A percentile compares a stretch with the other conserved stretches of the same genome.
Conservation (phyloP, 1,140 invertebrate genomes). For the Ceratina japonica region DNA sequence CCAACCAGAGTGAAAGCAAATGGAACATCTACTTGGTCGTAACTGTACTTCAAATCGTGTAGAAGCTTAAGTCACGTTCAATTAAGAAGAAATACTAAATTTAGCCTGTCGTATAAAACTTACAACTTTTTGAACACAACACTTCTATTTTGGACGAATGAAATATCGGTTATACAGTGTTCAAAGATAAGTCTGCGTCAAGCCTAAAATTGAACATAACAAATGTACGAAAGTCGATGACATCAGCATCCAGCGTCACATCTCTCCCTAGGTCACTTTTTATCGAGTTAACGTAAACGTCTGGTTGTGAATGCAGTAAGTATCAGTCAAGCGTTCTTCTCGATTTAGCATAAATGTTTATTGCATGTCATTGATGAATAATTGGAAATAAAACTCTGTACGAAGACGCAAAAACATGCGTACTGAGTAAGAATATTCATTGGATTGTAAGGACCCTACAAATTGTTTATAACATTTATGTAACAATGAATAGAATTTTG, state of each 20-base stretch:
- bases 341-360: not conserved
- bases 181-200: not conserved
- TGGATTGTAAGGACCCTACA: not conserved
- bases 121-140: not conserved
- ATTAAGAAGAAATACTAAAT: not conserved
- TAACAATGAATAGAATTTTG: not conserved
- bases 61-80: not conserved
- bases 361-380: not conserved
- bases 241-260: slow-evolving; percentile 60
- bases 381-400: not conserved
- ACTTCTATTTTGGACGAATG: not conserved
- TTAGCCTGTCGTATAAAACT: not conserved
- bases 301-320: not conserved
- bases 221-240: slow-evolving; percentile 59
- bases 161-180: not conserved
- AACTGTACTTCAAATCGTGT: slow-evolving; percentile 51
- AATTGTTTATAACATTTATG: not conserved
- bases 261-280: slow-evolving; percentile 18
- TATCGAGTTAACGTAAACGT: slow-evolving; percentile 7
- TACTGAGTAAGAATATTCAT: not conserved
- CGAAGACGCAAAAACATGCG: not conserved
- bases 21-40: slow-evolving; percentile 35
- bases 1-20: slow-evolving; percentile 65
- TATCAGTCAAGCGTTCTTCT: not conserved
- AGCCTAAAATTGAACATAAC: not conserved